Conservation (phyloP, 2,888 invertebrate species). For the Agrotis exclamationis region DNA sequence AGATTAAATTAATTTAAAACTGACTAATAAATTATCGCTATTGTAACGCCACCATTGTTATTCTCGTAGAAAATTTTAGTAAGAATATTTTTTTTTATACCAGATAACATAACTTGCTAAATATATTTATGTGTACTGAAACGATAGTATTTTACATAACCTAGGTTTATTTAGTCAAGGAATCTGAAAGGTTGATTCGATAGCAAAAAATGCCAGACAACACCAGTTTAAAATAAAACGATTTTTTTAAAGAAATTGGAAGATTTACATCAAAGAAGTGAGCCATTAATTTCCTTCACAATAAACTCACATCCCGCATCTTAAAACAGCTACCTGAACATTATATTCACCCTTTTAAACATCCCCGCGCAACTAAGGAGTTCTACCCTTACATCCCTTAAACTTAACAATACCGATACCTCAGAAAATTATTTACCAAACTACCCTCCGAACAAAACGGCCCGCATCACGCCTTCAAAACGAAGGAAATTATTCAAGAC, state of each 20-base stretch:
- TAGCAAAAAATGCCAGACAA: no score
- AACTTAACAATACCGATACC: constrained; percentile 55
- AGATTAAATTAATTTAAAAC: no score
- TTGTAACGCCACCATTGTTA: no score
- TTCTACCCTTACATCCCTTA: constrained; percentile 38
- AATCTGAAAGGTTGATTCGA: no score
- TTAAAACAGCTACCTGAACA: constrained; percentile 33
- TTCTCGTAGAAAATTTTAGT: no score
- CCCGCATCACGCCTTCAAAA: constrained; percentile 76
- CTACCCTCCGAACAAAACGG: constrained; percentile 64
- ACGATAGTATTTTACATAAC: no score
- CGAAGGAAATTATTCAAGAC: constrained; percentile 84
- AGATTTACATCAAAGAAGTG: neutral
- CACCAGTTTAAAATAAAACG: no score
- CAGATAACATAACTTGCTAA: no score
- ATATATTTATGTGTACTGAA: no score
- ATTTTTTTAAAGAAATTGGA: neutral
- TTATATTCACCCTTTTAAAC: constrained; percentile 50
- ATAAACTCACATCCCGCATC: constrained; percentile 25
- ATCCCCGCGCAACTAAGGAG: constrained; percentile 18
- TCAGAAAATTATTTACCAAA: constrained; percentile 65
- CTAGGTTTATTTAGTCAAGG: no score
- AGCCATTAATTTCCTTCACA: neutral
- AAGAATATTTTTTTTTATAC: no score
- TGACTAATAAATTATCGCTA: no score